Evolutionary conservation across 37 sponge, comb jelly and placozoan genomes (phyloP), one percentile per base, ranked within the genome.

Genomic region (Petrosia ficiformis): DNA sequence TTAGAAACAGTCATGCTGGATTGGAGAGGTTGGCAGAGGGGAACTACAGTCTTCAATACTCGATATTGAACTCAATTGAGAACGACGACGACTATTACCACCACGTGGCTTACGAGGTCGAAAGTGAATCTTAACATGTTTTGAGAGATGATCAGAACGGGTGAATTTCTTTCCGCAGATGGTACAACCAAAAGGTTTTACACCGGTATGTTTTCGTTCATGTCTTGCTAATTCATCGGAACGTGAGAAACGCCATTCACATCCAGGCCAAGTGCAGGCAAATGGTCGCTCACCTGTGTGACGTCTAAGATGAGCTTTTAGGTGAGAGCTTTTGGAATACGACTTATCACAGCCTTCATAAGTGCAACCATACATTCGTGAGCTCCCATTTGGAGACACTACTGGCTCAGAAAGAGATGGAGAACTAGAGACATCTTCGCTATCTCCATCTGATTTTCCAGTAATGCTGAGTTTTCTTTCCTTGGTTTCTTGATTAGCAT

Each of bases 241-340:
- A n/a, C 94, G 77, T 2, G 94, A 93, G 71, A 93, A 93, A 38
- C 87, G 63, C 94, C 94, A 93, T 24, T 80, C 81, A 41, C 94
- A 93, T 1, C 91, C 91, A 1, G 92, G 89, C 94, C 94, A 93
- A 44, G 24, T 78, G 80, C 94, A 93, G 35, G 83, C 94, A 71
- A 93, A 93, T 1, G 94, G 94, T 52, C 92, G 70, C 56, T 93
- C 94, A 6, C 94, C 94, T 1, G 94, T 93, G 92, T 93, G 94
- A 21, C 94, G 63, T 29, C 94, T 65, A 0, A 93, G 60, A 66
- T 93, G 94, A 24, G 94, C 94, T 44, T 89, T 89, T 4, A 93
- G 80, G 59, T 93, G 94, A 33, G 91, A 89, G 65, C 82, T 86
- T 77, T 93, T 93, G 36, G 92, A 83, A 72, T 93, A 93, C 36